Evolutionary conservation across 2,888 invertebrate species (phyloP).

Genomic region (Philereme transversata): DNA sequence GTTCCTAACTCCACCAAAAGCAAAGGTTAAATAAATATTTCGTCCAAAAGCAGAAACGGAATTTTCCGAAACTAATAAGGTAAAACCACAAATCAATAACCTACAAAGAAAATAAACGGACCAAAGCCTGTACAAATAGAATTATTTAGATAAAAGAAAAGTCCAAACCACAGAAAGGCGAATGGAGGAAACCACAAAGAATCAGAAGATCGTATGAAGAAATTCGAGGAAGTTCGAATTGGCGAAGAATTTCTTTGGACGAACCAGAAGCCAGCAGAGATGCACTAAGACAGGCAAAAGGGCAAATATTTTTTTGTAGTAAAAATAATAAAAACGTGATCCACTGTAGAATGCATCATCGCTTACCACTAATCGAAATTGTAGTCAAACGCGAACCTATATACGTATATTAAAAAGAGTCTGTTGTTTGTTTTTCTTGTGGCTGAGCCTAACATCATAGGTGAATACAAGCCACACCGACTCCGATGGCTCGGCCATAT

Average conservation of each 20-base stretch:
- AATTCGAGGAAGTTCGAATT: slow-evolving; percentile 50
- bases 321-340: too few species aligned
- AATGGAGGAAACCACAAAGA: slow-evolving; percentile 46
- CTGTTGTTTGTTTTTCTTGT: too few species aligned
- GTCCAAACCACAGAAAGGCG: slow-evolving; percentile 31
- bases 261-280: slow-evolving; percentile 19
- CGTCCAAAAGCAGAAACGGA: neutral
- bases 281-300: neutral
- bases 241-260: slow-evolving; percentile 53
- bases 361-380: too few species aligned
- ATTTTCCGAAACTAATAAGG: slow-evolving; percentile 17
- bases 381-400: too few species aligned
- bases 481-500: too few species aligned
- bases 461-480: too few species aligned
- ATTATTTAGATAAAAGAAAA: slow-evolving; percentile 39
- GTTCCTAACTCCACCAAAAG: too few species aligned
- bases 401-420: too few species aligned
- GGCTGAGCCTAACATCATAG: too few species aligned
- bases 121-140: slow-evolving; percentile 33
- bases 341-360: too few species aligned
- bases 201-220: slow-evolving; percentile 49
- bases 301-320: neutral
- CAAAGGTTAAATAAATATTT: too few species aligned
- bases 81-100: slow-evolving; percentile 30
- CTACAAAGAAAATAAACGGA: slow-evolving; percentile 28